Percentiles rank a stretch among this genome's conserved stretches.
Evolutionary conservation across 1,140 invertebrate species (phyloP).

Genomic region (Alviniconcha marisindica): DNA sequence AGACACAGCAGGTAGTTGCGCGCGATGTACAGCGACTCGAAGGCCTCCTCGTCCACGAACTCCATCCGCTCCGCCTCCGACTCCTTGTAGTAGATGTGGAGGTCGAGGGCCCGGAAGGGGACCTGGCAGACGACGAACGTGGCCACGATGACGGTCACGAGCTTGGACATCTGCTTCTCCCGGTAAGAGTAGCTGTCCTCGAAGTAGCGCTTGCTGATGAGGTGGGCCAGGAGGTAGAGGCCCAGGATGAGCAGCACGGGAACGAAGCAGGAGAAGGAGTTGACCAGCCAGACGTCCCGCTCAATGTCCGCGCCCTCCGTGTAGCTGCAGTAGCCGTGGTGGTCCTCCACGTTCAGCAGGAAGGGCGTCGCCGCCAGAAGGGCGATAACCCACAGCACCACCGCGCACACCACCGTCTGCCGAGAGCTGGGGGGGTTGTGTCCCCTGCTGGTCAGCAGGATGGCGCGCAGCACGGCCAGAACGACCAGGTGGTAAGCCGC

Average conservation of each 20-base stretch:
- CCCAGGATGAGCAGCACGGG: slow-evolving; percentile 61
- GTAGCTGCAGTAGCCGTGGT: slow-evolving; percentile 43
- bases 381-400: slow-evolving; percentile 42
- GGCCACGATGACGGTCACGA: slow-evolving; percentile 61
- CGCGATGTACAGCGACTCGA: slow-evolving; percentile 45
- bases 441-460: slow-evolving; percentile 65
- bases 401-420: slow-evolving; percentile 44
- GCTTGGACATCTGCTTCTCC: slow-evolving; percentile 62
- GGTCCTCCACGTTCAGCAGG: slow-evolving; percentile 37
- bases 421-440: slow-evolving; percentile 50
- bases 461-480: slow-evolving; percentile 63
- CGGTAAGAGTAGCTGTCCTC: slow-evolving; percentile 66
- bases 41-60: slow-evolving; percentile 24
- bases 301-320: slow-evolving; percentile 46
- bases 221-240: slow-evolving; percentile 64
- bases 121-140: slow-evolving; percentile 64
- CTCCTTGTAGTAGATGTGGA: slow-evolving; percentile 55
- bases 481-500: slow-evolving; percentile 65
- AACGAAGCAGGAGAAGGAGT: slow-evolving; percentile 63
- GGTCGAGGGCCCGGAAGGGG: slow-evolving; percentile 56
- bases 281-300: slow-evolving; percentile 57
- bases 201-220: slow-evolving; percentile 64
- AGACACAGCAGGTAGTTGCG: slow-evolving; percentile 52
- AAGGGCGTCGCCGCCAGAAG: slow-evolving; percentile 41
- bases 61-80: slow-evolving; percentile 20